Conservation (phyloP, 1,140 invertebrate species). For the Phthorimaea operculella region DNA sequence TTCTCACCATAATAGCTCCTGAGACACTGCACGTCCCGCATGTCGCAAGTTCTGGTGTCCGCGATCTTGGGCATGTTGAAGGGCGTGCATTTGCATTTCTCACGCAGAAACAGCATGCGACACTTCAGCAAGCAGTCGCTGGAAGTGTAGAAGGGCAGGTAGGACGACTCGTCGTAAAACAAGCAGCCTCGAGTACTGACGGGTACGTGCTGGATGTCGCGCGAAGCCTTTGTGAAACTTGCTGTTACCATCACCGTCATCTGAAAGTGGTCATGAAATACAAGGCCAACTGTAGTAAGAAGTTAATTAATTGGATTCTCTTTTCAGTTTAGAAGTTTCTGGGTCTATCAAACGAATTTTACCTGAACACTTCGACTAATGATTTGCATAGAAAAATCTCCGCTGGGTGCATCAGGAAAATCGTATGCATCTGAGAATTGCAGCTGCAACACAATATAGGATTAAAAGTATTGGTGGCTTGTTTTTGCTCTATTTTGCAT, state of each 20-base stretch:
- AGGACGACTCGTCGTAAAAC: slow-evolving; percentile 58
- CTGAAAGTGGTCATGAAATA: slow-evolving; percentile 17
- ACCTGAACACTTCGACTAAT: slow-evolving; percentile 51
- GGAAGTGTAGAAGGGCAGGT: slow-evolving; percentile 52
- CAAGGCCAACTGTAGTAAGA: neutral
- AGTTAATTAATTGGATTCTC: too few species aligned
- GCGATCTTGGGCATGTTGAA: slow-evolving; percentile 63
- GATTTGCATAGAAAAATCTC: slow-evolving; percentile 56
- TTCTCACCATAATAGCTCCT: slow-evolving; percentile 40
- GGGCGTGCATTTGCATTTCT: slow-evolving; percentile 68
- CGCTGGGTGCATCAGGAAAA: slow-evolving; percentile 62
- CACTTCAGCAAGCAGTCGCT: slow-evolving; percentile 69
- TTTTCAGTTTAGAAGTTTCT: too few species aligned
- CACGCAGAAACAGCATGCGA: slow-evolving; percentile 60
- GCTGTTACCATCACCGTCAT: slow-evolving; percentile 52
- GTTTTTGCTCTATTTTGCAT: too few species aligned
- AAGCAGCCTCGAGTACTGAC: slow-evolving; percentile 48
- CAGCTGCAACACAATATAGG: slow-evolving; percentile 34
- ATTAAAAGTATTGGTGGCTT: too few species aligned
- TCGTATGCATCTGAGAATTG: slow-evolving; percentile 62
- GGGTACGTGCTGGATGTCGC: slow-evolving; percentile 55
- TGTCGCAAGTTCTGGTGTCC: slow-evolving; percentile 54
- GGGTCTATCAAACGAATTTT: slow-evolving; percentile 7
- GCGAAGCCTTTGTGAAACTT: slow-evolving; percentile 49
- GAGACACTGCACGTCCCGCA: slow-evolving; percentile 53